Conservation (phyloP, 2,888 invertebrate species). For the Eupeodes latifasciatus region DNA sequence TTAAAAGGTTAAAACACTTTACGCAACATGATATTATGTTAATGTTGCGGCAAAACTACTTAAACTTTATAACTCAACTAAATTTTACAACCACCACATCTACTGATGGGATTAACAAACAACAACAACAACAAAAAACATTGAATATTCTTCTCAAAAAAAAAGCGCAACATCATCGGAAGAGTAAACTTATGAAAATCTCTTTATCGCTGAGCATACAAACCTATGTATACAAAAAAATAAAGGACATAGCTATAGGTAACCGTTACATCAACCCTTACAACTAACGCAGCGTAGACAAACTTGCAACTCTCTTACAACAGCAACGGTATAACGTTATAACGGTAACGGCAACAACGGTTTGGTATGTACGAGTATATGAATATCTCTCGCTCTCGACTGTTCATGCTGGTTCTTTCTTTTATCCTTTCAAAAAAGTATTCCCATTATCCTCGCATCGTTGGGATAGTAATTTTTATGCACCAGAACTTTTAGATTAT, state of each 20-base stretch:
- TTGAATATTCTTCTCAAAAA: neutral
- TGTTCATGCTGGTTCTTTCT: neutral
- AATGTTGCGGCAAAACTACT: conserved; percentile 40
- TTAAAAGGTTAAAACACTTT: conserved; percentile 27
- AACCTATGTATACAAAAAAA: no score
- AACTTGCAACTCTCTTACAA: conserved; percentile 15
- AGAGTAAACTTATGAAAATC: conserved; percentile 39
- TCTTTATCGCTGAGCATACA: conserved; percentile 3
- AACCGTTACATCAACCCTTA: no score
- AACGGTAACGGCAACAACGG: no score
- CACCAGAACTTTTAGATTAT: conserved; percentile 70
- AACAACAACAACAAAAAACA: neutral
- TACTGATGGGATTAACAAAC: neutral
- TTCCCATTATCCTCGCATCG: conserved; percentile 62
- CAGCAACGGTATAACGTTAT: no score
- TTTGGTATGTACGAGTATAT: neutral
- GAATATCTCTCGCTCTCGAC: neutral
- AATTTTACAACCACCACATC: conserved; percentile 37
- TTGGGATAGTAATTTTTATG: conserved; percentile 66
- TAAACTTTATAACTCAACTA: conserved; percentile 45
- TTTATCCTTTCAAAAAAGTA: neutral
- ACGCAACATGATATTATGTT: conserved; percentile 35
- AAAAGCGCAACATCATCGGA: conserved; percentile 40
- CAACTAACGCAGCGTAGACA: conserved; percentile 16
- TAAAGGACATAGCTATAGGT: no score